phyloP scores from a whole-genome alignment of 2,797 vertebrate genomes.

The Pogoniulus pusillus region DNA sequence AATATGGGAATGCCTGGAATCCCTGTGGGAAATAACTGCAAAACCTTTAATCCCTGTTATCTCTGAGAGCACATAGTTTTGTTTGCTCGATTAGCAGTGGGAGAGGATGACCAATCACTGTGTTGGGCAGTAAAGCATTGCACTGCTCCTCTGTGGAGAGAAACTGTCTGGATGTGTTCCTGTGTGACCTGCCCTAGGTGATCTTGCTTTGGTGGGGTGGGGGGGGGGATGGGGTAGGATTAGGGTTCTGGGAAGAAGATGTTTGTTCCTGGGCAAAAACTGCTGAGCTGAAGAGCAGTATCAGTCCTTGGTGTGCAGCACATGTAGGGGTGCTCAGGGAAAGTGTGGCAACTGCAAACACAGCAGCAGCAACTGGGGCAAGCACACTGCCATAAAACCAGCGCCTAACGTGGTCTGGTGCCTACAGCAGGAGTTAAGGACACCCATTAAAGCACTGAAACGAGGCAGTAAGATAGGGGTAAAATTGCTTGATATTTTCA shows the following conservation, averaged over 20 bases:
- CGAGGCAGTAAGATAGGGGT: background rate
- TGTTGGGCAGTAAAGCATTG: background rate
- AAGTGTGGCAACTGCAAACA: background rate
- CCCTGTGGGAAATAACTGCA: conserved; percentile 10
- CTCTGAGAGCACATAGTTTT: conserved; percentile 37
- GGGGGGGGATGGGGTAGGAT: too few species aligned
- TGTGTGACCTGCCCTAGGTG: too few species aligned
- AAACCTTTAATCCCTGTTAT: conserved; percentile 45
- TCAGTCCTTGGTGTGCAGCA: background rate
- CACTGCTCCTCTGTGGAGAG: background rate
- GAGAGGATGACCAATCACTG: background rate
- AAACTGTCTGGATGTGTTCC: too few species aligned
- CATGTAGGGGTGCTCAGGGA: background rate
- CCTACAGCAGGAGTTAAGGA: background rate
- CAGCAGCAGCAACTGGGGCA: background rate
- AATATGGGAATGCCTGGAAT: conserved; percentile 34
- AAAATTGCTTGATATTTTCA: background rate
- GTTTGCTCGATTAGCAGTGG: conserved; percentile 12
- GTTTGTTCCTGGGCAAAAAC: background rate
- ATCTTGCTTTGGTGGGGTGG: too few species aligned
- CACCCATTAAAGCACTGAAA: background rate
- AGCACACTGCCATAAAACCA: background rate
- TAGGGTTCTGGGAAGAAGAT: background rate
- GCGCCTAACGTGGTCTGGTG: background rate
- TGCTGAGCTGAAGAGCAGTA: background rate